Evolutionary conservation across 2,113 vertebrate genomes (phyloP), one percentile per base, ranked within the genome.

Genomic region (Calonectris borealis): DNA sequence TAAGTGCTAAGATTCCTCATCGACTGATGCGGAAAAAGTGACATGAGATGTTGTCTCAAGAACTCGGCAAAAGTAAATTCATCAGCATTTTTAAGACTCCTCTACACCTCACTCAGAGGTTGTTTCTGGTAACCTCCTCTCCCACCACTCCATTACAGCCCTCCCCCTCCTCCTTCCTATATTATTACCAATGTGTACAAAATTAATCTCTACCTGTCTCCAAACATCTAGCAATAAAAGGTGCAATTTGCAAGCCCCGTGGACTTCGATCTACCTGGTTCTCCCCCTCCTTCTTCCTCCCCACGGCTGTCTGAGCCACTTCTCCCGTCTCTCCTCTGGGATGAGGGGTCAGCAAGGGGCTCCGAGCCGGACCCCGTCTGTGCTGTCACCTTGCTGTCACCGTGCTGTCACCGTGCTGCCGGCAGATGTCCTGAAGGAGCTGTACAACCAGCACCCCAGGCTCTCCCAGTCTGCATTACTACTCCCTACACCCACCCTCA

Each of bases 1-100:
- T 61, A 84, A 96, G 61, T 91, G 81, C 94, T 78, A 66, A 83
- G 73, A 82, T 76, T 88, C 66, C 78, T 82, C 93, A 82, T 64
- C 12, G 1, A 38, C 69, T 54, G 62, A 82, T 16, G 38, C 36
- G 58, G 19, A 32, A 69, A 83, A 71, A 91, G 75, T 36, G 49
- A 80, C 40, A 31, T 38, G 36, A 86, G 26, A 64, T 55, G 70
- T 25, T 91, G 71, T 71, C 66, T 93, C 71, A 87, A 86, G 40
- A 70, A 82, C 27, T 84, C 52, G 34, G n/a, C 40, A 79, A n/a
- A 94, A 89, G 27, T 76, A 92, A 96, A 93, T 55, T 64, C 29
- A 68, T 54, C 70, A 51, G 57, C 65, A 29, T 68, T 86, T 92
- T 76, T 68, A 55, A 3, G 1, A 19, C 42, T 69, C 49, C 57